Percentiles rank a stretch among this genome's conserved stretches.
Conservation (phyloP, 92 coral and sea anemone species). For the Heliopora coerulea region DNA sequence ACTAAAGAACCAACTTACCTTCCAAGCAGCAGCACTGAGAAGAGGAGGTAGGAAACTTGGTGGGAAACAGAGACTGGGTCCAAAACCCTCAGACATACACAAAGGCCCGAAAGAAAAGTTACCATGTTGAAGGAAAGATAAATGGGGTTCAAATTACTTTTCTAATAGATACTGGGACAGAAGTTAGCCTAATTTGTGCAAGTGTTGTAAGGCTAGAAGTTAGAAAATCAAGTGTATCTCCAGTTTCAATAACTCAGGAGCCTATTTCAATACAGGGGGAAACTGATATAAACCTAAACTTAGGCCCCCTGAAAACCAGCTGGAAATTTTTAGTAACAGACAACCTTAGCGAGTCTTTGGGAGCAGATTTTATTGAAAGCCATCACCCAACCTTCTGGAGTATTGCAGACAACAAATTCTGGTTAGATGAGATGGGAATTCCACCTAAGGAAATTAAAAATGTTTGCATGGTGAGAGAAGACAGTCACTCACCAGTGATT, state of each 20-base stretch:
- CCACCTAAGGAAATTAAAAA: constrained; percentile 36
- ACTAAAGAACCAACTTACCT: constrained; percentile 19
- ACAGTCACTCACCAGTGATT: constrained; percentile 48
- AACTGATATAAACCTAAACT: constrained; percentile 39
- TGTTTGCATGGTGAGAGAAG: constrained; percentile 33
- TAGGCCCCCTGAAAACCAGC: constrained; percentile 37
- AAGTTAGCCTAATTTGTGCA: constrained; percentile 50
- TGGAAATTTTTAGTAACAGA: constrained; percentile 55
- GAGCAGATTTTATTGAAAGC: constrained; percentile 53
- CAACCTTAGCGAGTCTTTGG: no score
- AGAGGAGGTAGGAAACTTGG: constrained; percentile 47
- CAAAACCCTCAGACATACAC: constrained; percentile 42
- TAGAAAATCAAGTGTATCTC: constrained; percentile 16
- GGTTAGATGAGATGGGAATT: constrained; percentile 49
- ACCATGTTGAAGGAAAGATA: constrained; percentile 38
- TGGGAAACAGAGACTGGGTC: constrained; percentile 37
- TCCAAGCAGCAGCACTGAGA: constrained; percentile 48
- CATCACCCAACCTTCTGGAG: constrained; percentile 52
- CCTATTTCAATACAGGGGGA: constrained; percentile 48
- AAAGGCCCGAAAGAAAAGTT: constrained; percentile 17
- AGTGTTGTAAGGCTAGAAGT: constrained; percentile 40
- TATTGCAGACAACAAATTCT: constrained; percentile 39
- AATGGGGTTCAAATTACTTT: constrained; percentile 29
- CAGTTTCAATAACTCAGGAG: constrained; percentile 48
- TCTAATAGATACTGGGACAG: constrained; percentile 50